Evolutionary conservation across 2,888 invertebrate genomes (phyloP).

Genomic region (Neria commutata): DNA sequence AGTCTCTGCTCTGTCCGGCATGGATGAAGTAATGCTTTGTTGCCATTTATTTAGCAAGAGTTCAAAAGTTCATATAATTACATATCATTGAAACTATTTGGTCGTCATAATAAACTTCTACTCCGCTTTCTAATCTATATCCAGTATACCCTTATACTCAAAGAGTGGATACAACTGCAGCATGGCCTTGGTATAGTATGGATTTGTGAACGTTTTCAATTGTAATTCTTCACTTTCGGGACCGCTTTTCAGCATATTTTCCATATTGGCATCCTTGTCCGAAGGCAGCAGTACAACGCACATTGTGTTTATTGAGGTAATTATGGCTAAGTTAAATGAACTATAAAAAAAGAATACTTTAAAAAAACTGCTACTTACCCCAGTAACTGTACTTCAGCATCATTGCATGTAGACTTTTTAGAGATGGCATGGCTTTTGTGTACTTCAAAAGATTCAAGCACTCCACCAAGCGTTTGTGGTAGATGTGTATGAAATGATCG

Average conservation of each 20-base stretch:
- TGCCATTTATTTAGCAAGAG: too few species aligned
- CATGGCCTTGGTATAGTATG: constrained; percentile 47
- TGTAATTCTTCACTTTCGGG: constrained; percentile 40
- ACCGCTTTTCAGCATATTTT: constrained; percentile 38
- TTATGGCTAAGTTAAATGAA: constrained; percentile 32
- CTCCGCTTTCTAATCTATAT: constrained; percentile 9
- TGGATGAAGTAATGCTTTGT: too few species aligned
- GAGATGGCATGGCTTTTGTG: constrained; percentile 52
- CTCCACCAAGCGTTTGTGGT: constrained; percentile 52
- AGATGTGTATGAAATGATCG: constrained; percentile 55
- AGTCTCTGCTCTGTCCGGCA: too few species aligned
- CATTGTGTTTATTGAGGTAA: constrained; percentile 38
- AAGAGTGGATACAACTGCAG: constrained; percentile 48
- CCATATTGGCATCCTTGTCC: constrained; percentile 45
- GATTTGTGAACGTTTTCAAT: constrained; percentile 38
- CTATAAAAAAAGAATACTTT: background rate
- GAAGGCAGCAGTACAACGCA: constrained; percentile 42
- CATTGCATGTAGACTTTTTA: constrained; percentile 50
- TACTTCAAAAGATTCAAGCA: constrained; percentile 54
- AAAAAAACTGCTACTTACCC: constrained; percentile 37
- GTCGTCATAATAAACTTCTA: too few species aligned
- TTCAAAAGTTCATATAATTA: too few species aligned
- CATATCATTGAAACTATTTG: too few species aligned
- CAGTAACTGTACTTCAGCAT: constrained; percentile 48
- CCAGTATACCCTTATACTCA: constrained; percentile 44